These are phyloP conservation scores for Aricia artaxerxes DNA, from an alignment of 2,888 invertebrate genomes.

Conservation along the genomic window DNA sequence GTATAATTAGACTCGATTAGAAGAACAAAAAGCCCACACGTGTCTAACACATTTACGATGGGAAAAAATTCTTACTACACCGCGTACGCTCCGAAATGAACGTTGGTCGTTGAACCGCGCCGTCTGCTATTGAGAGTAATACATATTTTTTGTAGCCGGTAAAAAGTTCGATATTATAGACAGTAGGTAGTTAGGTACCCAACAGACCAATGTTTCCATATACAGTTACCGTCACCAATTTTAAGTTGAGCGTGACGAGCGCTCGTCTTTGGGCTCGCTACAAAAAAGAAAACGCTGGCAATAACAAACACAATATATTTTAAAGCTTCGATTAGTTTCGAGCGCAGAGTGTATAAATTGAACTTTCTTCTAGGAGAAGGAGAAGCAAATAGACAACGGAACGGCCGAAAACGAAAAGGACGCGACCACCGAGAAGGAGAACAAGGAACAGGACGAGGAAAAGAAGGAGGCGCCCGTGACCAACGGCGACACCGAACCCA, in stretches of 20 bases:
- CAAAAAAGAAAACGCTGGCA: background rate
- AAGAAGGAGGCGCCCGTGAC: conserved; percentile 55
- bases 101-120: background rate
- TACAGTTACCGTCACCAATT: conserved; percentile 23
- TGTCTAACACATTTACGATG: conserved; percentile 27
- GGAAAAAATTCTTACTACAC: conserved; percentile 24
- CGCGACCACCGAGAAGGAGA: conserved; percentile 83
- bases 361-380: conserved; percentile 76
- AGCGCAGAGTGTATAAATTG: background rate
- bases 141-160: background rate
- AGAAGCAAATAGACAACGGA: conserved; percentile 78
- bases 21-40: conserved; percentile 24
- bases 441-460: conserved; percentile 56
- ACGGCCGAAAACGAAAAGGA: conserved; percentile 85
- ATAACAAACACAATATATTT: background rate
- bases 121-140: background rate
- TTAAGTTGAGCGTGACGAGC: conserved; percentile 11
- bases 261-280: conserved; percentile 4
- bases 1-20: conserved; percentile 16
- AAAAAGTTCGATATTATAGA: conserved; percentile 3
- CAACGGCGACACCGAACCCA: conserved; percentile 70
- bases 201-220: background rate
- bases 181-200: conserved; percentile 13
- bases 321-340: background rate
- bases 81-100: background rate